Base-by-base conservation (phyloP, 2,113 vertebrate species). In the Percina caprodes region DNA sequence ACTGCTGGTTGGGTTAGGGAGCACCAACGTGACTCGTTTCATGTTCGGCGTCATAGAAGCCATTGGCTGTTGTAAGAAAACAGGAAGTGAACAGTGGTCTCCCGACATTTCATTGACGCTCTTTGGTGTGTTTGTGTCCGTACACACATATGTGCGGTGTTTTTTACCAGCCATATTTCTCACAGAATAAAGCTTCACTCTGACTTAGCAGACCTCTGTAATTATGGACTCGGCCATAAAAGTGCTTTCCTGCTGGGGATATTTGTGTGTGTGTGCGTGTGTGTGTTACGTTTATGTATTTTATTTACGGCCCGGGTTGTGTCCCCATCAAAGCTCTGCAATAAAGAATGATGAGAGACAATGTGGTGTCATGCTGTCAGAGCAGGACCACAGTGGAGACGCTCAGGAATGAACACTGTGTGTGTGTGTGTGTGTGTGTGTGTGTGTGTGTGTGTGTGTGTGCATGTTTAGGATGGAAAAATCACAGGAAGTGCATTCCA, bases 401-500 rank as follows among this genome's bases (percentile, higher is more conserved):
- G 3, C 52, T 66, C 45, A 56, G 77, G 58, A 52, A 48, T 33
- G 52, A 42, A 33, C 6, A 14, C 10, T 26, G 19, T 2, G 30
- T n/a, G 71, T 35, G 58, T 55, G 26, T 54, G 26, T 61, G 46
- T 7, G 33, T 19, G 23, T 71, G 42, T 23, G 51, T 52, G 52
- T 60, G 49, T 52, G 49, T 14, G 54, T 24, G 54, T 14, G n/a
- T 14, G n/a, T 61, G 15, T 54, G 65, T 55, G 30, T 62, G 48
- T 12, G 42, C 66, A 10, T 56, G 59, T 67, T 18, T 35, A 51
- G 21, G 61, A 73, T 55, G 52, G 16, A 70, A 77, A 69, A 63
- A 26, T 56, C 33, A 83, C 83, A 91, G 86, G 87, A 89, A 94
- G 87, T 79, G 16, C 73, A 89, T 91, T 89, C 74, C 89, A 86